A percentile compares a stretch with the other conserved stretches of the same genome.
phyloP scores from a whole-genome alignment of 2,113 vertebrate genomes.

The Ailurus styani region DNA sequence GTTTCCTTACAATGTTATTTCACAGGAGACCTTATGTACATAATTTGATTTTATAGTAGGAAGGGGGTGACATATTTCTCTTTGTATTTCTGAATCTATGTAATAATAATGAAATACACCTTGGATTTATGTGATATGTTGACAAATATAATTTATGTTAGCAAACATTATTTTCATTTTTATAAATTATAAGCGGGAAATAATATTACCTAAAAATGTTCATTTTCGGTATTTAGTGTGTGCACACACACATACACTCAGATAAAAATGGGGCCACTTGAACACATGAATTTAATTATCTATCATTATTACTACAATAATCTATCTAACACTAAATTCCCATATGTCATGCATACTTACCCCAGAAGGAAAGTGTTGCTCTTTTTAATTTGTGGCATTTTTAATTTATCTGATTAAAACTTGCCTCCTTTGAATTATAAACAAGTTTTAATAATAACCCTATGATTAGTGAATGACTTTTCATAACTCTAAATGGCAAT shows the following conservation, averaged over 20 bases:
- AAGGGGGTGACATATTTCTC: not conserved
- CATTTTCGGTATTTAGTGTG: not conserved
- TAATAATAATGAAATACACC: not conserved
- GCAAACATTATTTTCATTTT: not conserved
- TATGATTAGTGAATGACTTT: constrained; percentile 32
- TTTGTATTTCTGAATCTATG: not conserved
- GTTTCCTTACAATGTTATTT: not conserved
- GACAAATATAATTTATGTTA: not conserved
- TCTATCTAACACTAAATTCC: constrained; percentile 9
- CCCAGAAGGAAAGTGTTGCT: not conserved
- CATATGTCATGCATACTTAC: not conserved
- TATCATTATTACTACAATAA: not conserved
- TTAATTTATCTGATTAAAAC: constrained; percentile 58
- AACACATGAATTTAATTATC: constrained; percentile 22
- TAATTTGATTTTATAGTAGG: not conserved
- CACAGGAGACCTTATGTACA: not conserved
- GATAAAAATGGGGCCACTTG: not conserved
- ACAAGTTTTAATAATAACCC: constrained; percentile 55
- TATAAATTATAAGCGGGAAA: not conserved
- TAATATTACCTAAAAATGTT: not conserved
- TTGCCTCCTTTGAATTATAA: constrained; percentile 49
- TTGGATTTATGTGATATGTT: not conserved
- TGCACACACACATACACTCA: not conserved
- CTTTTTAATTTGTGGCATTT: constrained; percentile 39
- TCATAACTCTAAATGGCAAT: constrained; percentile 1